Conservation (phyloP, 2,113 vertebrate species). For the Mormyrus lacerda region DNA sequence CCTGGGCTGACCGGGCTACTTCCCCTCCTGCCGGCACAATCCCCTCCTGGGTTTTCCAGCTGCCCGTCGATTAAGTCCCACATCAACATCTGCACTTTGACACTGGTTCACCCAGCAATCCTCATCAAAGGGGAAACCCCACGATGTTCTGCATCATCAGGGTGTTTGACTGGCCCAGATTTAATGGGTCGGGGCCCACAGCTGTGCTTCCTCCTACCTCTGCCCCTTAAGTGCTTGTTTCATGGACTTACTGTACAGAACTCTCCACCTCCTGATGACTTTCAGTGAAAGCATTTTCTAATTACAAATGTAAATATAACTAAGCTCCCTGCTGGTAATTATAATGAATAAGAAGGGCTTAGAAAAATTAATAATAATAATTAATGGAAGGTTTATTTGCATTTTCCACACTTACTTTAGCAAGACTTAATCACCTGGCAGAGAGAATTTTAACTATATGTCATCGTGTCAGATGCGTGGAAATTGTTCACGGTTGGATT, state of each 20-base stretch:
- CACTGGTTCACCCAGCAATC: neutral
- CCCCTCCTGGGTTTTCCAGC: neutral
- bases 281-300: neutral
- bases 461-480: neutral
- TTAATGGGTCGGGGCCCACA: neutral
- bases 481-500: neutral
- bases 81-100: neutral
- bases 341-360: neutral
- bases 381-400: neutral
- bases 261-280: neutral
- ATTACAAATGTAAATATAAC: neutral
- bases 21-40: neutral
- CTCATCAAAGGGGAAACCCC: neutral
- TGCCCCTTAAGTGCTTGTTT: neutral
- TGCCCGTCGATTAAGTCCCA: neutral
- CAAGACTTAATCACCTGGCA: neutral
- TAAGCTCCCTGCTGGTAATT: neutral
- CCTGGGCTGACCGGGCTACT: neutral
- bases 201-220: neutral
- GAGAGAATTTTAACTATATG: neutral
- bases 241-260: neutral
- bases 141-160: neutral
- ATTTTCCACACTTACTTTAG: neutral
- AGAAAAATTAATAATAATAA: neutral
- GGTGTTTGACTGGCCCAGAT: neutral